Evolutionary conservation across 2,797 vertebrate genomes (phyloP).

Genomic region (Rhadinocentrus ornatus): DNA sequence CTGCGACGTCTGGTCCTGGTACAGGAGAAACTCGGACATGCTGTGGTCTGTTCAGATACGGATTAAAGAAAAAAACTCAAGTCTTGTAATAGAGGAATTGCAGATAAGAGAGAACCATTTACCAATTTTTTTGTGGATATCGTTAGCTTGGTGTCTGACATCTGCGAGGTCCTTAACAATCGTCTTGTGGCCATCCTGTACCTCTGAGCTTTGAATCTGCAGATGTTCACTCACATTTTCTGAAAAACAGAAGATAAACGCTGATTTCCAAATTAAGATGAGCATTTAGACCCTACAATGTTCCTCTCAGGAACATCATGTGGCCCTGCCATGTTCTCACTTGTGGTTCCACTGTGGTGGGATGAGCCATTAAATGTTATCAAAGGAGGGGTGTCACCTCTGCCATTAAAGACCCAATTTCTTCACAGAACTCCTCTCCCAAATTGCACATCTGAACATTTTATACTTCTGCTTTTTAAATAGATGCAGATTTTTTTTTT

Average conservation of each 20-base stretch:
- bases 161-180: slow-evolving; percentile 78
- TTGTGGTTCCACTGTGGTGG: background rate
- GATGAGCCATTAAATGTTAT: background rate
- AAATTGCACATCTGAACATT: background rate
- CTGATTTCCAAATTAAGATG: background rate
- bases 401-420: background rate
- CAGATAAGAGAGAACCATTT: background rate
- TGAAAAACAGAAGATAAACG: slow-evolving; percentile 32
- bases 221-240: slow-evolving; percentile 80
- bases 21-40: slow-evolving; percentile 81
- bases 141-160: slow-evolving; percentile 79
- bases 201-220: slow-evolving; percentile 74
- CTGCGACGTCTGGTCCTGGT: slow-evolving; percentile 79
- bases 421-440: background rate
- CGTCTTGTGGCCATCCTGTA: slow-evolving; percentile 71
- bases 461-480: background rate
- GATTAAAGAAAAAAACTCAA: background rate
- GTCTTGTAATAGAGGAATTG: background rate
- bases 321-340: background rate
- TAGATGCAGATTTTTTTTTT: background rate
- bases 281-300: too few species aligned
- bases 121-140: slow-evolving; percentile 88
- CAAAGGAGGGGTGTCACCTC: too few species aligned
- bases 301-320: background rate
- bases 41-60: slow-evolving; percentile 74